Evolutionary conservation across 2,888 invertebrate species (phyloP).

Genomic region (Pterostichus madidus): DNA sequence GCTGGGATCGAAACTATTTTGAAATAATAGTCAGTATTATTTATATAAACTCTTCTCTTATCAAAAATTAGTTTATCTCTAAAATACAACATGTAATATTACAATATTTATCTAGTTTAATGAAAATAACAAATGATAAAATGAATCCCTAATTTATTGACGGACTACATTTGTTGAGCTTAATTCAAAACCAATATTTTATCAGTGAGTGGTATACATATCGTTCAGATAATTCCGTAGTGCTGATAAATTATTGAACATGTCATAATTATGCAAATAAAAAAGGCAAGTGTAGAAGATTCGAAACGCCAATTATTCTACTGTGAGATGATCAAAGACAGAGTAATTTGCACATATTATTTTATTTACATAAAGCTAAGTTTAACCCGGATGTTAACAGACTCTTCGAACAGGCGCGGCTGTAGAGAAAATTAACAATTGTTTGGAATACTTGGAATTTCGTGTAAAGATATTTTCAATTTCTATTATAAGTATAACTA

Average conservation of each 20-base stretch:
- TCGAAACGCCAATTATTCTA: constrained; percentile 3
- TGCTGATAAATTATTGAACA: not conserved
- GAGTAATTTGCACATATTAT: constrained; percentile 12
- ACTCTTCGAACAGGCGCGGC: not conserved
- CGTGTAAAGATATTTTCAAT: no score
- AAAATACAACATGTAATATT: no score
- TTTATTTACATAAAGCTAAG: not conserved
- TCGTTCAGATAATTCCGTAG: not conserved
- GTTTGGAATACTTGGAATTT: not conserved
- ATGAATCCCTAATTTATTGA: constrained; percentile 6
- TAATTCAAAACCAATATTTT: constrained; percentile 30
- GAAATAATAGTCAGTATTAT: no score
- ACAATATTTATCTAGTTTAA: constrained; percentile 5
- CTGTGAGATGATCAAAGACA: not conserved
- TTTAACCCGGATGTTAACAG: constrained; percentile 12
- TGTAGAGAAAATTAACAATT: constrained; percentile 4
- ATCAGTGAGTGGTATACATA: not conserved
- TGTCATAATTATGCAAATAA: constrained; percentile 7
- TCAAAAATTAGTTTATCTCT: no score
- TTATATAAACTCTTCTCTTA: no score
- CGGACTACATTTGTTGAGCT: not conserved
- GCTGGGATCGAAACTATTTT: no score
- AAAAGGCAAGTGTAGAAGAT: constrained; percentile 4
- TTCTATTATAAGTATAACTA: no score
- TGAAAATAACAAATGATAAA: constrained; percentile 28